Evolutionary conservation across 2,888 invertebrate species (phyloP), one percentile per base, ranked within the genome.

Genomic region (Epinotia ramella): DNA sequence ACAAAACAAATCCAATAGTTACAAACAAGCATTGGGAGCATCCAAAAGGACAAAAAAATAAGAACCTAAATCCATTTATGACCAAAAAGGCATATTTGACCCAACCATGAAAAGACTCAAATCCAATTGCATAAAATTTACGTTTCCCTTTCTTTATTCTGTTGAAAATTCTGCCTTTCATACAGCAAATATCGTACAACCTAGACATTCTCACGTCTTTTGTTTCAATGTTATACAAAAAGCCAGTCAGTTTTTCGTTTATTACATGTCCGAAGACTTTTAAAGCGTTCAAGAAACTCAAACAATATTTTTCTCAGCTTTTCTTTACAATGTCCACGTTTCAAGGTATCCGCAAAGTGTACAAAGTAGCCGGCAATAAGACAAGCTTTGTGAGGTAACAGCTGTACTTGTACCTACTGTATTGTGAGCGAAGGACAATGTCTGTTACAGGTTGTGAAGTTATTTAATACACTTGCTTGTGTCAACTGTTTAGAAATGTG

Each of bases 321-420:
- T 75, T 71, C 75, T 75, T 72, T 76, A 76, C 76, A 72, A 67
- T 76, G 76, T 76, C 76, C 70, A 75, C 70, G 75, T 75, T 56
- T 59, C 64, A 59, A 73, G 73, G 69, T 74, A 69, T 65, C 63
- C 64, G 65, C 74, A 71, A 67, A 66, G 71, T 70, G 74, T 46
- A 76, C 71, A 76, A 76, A 76, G 67, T 76, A 72, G 71, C 76
- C 71, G 44, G 65, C 70, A 70, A 75, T 67, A 72, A 63, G 72
- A 72, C 76, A 46, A 46, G 66, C 71, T 72, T 75, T 75, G 71
- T 76, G 64, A 76, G 69, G 53, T 46, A 76, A 62, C 71, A 67
- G 71, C 66, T 67, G 76, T 67, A 71, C 70, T 53, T 53, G 70
- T 71, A 63, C n/a, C n/a, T n/a, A n/a, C 33, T 44, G 62, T 13